Conservation (phyloP, 2,113 vertebrate genomes). For the Patagioenas fasciata region DNA sequence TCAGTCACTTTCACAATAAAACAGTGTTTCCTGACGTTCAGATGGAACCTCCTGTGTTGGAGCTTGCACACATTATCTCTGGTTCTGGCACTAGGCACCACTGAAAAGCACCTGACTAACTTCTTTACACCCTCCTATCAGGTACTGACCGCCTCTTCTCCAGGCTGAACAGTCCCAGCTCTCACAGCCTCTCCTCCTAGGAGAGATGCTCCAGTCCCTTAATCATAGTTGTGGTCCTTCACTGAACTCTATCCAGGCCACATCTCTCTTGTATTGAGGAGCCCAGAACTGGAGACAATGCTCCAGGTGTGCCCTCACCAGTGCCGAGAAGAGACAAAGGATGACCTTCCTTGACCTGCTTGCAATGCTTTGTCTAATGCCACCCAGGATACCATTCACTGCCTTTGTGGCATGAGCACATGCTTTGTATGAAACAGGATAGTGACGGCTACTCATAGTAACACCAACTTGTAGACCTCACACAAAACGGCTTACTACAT, state of each 20-base stretch:
- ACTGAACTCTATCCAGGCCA: background rate
- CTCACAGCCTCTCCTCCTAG: background rate
- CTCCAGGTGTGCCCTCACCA: background rate
- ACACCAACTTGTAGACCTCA: background rate
- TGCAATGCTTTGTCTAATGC: background rate
- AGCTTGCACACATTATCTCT: no score
- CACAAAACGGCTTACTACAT: background rate
- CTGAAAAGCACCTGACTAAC: background rate
- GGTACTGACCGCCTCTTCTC: background rate
- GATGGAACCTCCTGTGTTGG: background rate
- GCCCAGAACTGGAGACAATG: background rate
- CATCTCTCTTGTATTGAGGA: background rate
- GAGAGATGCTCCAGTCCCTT: background rate
- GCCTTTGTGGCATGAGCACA: background rate
- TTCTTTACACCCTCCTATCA: background rate
- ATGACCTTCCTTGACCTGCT: background rate
- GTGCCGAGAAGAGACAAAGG: background rate
- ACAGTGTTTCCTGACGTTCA: background rate
- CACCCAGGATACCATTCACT: background rate
- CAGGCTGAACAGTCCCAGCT: background rate
- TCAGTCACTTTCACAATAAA: background rate
- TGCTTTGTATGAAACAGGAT: background rate
- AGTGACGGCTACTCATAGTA: background rate
- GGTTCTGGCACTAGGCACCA: background rate
- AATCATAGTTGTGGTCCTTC: background rate